phyloP scores from a whole-genome alignment of 2,113 vertebrate genomes.

The Neodon shergylaensis region DNA sequence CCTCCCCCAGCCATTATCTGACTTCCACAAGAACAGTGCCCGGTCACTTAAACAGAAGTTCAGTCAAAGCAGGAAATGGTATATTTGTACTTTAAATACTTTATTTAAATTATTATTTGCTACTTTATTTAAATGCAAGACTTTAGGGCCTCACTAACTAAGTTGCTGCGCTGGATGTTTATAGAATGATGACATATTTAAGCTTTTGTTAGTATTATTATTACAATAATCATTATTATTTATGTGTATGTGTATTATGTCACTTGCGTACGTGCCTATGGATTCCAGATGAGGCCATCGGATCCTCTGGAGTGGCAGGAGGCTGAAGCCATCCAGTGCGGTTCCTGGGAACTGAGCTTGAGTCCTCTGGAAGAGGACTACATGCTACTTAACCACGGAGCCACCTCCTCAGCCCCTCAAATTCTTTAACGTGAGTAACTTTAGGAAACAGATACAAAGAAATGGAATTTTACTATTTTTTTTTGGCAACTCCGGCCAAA shows the following conservation, averaged over 20 bases:
- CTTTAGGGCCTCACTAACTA: conserved; percentile 21
- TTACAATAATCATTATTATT: not conserved
- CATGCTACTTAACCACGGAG: not conserved
- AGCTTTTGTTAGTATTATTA: not conserved
- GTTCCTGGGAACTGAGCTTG: not conserved
- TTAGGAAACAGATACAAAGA: not conserved
- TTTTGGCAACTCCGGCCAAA: not conserved
- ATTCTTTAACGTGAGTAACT: conserved; percentile 44
- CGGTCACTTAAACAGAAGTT: not conserved
- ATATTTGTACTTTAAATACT: conserved; percentile 1
- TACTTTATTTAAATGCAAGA: not conserved
- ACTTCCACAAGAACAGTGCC: not conserved
- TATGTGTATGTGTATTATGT: not conserved
- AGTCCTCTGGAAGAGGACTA: not conserved
- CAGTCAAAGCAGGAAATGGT: not conserved
- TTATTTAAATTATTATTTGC: not conserved
- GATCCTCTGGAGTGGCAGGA: not conserved
- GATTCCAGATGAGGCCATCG: not conserved
- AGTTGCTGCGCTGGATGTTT: not conserved
- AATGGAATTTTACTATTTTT: not conserved
- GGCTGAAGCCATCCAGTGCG: not conserved
- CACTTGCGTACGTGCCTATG: not conserved
- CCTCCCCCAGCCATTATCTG: not conserved
- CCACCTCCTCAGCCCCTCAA: not conserved
- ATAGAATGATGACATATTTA: not conserved